These are phyloP conservation scores for Champsocephalus esox DNA, from an alignment of 2,797 vertebrate species.

Conservation along the genomic window DNA sequence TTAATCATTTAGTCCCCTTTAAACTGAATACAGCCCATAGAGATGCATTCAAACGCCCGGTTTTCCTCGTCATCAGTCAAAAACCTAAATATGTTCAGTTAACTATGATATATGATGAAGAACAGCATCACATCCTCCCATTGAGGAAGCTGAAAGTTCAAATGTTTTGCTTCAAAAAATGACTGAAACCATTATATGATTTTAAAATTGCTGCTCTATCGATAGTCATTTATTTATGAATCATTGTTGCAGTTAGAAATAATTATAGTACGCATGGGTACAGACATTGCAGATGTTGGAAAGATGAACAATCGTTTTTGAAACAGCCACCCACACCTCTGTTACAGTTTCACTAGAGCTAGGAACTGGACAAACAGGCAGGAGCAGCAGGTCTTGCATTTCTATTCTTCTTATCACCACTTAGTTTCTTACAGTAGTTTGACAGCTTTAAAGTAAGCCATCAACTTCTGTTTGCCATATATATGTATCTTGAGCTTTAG, in stretches of 20 bases:
- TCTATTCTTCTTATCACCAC: slow-evolving; percentile 13
- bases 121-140: not conserved
- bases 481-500: not conserved
- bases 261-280: not conserved
- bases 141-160: not conserved
- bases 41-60: not conserved
- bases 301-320: not conserved
- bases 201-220: not conserved
- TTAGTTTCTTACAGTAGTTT: slow-evolving; percentile 10
- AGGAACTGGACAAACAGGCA: slow-evolving; percentile 46
- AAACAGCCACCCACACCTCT: not conserved
- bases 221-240: not conserved
- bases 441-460: slow-evolving; percentile 15
- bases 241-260: not conserved
- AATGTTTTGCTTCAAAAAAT: not conserved
- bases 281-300: not conserved
- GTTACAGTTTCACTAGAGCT: slow-evolving; percentile 30
- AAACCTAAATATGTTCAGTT: not conserved
- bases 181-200: not conserved
- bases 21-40: not conserved
- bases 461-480: slow-evolving; percentile 22
- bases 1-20: not conserved
- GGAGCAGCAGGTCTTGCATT: slow-evolving; percentile 17
- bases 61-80: not conserved
- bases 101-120: not conserved